Percentiles rank a stretch among this genome's conserved stretches.
Conservation (phyloP, 2,797 vertebrate genomes). For the Lacerta viridis region DNA sequence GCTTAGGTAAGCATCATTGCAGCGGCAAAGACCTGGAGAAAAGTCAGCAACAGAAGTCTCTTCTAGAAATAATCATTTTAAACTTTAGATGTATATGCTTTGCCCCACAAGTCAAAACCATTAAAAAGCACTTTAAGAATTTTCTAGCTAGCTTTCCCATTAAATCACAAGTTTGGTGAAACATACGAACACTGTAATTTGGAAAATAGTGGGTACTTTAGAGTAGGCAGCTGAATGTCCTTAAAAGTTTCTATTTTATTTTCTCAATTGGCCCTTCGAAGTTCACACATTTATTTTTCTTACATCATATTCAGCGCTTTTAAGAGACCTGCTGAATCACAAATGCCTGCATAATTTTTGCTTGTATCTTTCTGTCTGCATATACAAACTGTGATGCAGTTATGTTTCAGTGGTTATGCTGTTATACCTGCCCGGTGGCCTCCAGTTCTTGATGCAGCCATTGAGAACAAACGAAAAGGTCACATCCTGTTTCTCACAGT, state of each 20-base stretch:
- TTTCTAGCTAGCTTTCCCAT: conserved; percentile 62
- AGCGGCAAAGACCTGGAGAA: background rate
- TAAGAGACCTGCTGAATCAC: background rate
- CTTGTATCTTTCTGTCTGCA: background rate
- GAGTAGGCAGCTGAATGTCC: conserved; percentile 35
- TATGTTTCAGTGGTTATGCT: background rate
- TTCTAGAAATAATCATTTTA: conserved; percentile 61
- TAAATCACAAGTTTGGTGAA: conserved; percentile 59
- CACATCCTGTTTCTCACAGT: background rate
- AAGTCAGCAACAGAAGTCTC: conserved; percentile 46
- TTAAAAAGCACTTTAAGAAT: conserved; percentile 71
- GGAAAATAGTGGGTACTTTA: conserved; percentile 33
- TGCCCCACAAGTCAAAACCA: conserved; percentile 60
- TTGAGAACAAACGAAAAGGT: background rate
- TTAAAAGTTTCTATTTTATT: conserved; percentile 37
- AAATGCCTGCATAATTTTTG: background rate
- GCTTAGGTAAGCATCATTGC: conserved; percentile 7
- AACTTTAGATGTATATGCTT: conserved; percentile 67
- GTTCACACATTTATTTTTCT: background rate
- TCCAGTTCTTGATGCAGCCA: background rate
- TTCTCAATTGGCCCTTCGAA: conserved; percentile 7
- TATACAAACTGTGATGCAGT: background rate
- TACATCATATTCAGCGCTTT: background rate
- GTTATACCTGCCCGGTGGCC: background rate
- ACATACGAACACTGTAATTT: conserved; percentile 68